Base-by-base conservation (phyloP, 2,113 vertebrate species). In the Okapia johnstoni region DNA sequence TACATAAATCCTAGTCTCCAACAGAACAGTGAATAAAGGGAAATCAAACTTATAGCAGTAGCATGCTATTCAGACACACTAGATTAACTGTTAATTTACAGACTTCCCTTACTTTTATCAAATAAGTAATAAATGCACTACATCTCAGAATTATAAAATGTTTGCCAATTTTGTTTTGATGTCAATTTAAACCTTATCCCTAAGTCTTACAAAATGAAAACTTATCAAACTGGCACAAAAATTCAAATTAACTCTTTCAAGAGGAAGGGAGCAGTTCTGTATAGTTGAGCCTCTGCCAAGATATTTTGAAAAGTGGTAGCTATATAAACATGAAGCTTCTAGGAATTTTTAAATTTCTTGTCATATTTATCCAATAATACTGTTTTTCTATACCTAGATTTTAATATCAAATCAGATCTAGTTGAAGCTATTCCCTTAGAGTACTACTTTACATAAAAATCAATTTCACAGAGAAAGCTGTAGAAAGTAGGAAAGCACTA, bases 141-240 rank as follows among this genome's bases (percentile, higher is more conserved):
- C 16, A 91, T 43, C n/a, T 13, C 52, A 96, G 63, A 96, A 92
- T 61, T 80, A 25, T 9, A 89, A 93, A 89, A 58, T 73, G 15
- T 54, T 25, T 79, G 16, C 48, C 57, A 89, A 85, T 76, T 97
- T 97, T 61, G 94, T 92, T 97, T 93, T 28, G n/a, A 85, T 70
- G 46, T 63, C 55, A 80, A 84, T 70, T 63, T 94, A 93, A 48
- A 92, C 3, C 5, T 70, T 81, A 79, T 80, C 33, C 15, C 28
- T 88, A 86, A n/a, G 83, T 48, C 85, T 76, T 94, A 87, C 46
- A 89, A 87, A 95, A 58, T 86, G 30, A 19, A 94, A 80, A 23
- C 33, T 55, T 57, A 92, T 81, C 73, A 86, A 17, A 40, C 52
- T 92, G 91, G 60, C 16, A 52, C 13, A 61, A 91, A 85, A 86